Evolutionary conservation across 2,113 vertebrate species (phyloP), one percentile per base, ranked within the genome.

Genomic region (Chloropsis cyanopogon): DNA sequence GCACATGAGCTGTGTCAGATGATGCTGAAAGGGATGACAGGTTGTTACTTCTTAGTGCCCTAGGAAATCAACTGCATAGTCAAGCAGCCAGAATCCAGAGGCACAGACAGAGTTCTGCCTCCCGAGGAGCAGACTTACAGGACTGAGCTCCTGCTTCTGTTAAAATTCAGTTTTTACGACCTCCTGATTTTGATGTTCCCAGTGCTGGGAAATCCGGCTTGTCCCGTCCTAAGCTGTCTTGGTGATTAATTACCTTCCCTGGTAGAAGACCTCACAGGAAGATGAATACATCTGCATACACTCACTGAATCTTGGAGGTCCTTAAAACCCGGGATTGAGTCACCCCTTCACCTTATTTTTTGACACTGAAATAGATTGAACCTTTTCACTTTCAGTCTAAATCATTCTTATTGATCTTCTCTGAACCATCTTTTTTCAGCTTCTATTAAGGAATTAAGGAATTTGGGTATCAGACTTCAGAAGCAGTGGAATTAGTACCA

Each of bases 1-100:
- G 66, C 88, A 94, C 92, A 94, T 93, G 92, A 94, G 84, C 76
- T 50, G 64, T 83, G 95, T 97, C 95, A 96, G 95, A 78, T 93
- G 95, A 95, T 56, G 76, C 86, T 86, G 64, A 73, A 81, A 90
- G 60, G 54, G 39, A 88, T 90, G 92, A 90, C 94, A 96, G 54
- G 79, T 81, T 94, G 92, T 83, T 92, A 86, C 52, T 77, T 88
- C 57, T 47, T 14, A 75, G 59, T 52, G 82, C 88, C 80, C 68
- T 25, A 90, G 82, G 92, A 94, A 83, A 86, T 63, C 0, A 2
- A 11, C 82, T 93, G 90, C 86, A 44, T 21, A 88, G 59, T 20
- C 26, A 29, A 52, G 63, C 69, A 96, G 63, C 26, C 52, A 71
- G 61, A 64, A 87, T 60, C 57, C 53, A 59, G 47, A 73, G 82